Percentiles rank a stretch among this genome's conserved stretches.
phyloP scores from a whole-genome alignment of 2,888 invertebrate species.

The Metallyticus violacea region DNA sequence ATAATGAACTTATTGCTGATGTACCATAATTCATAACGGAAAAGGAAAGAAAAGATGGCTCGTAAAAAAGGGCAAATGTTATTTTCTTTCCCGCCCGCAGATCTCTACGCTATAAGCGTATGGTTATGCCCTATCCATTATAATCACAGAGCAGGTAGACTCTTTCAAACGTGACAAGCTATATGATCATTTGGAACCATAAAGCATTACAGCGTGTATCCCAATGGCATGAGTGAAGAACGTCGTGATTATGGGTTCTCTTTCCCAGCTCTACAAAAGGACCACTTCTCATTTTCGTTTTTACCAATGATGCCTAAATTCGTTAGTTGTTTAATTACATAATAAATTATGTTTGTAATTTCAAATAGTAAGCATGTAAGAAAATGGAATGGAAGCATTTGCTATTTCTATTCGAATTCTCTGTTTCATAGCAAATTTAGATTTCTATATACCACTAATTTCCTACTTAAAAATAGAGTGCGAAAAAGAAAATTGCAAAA shows the following conservation, averaged over 20 bases:
- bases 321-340: neutral
- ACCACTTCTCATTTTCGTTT: neutral
- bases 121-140: neutral
- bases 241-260: neutral
- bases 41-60: neutral
- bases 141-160: neutral
- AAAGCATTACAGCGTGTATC: neutral
- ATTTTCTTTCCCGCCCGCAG: neutral
- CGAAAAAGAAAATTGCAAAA: no score
- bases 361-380: no score
- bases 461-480: no score
- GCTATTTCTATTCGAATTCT: no score
- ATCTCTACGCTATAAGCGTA: neutral
- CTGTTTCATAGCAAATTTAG: no score
- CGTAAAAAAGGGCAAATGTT: neutral
- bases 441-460: no score
- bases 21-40: neutral
- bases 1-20: neutral
- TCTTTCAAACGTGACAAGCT: slow-evolving; percentile 5
- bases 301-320: no score
- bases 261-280: neutral
- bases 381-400: no score
- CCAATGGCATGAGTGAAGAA: neutral
- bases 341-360: neutral
- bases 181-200: slow-evolving; percentile 1